These are phyloP conservation scores for Hypomesus transpacificus DNA, from an alignment of 2,113 vertebrate species.

Conservation along the genomic window DNA sequence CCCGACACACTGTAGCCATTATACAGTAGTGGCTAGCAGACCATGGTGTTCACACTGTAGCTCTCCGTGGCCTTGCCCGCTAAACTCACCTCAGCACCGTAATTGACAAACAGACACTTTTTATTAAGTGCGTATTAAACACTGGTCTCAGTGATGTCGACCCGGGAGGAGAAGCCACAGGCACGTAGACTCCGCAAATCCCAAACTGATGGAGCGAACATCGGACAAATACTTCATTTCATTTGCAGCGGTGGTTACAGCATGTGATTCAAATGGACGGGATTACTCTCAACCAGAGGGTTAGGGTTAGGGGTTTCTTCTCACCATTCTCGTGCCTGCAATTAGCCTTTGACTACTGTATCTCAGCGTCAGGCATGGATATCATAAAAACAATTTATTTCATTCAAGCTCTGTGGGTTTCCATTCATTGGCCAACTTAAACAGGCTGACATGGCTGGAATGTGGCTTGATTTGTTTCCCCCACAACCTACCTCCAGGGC, in stretches of 20 bases:
- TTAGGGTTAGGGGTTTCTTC: slow-evolving; percentile 9
- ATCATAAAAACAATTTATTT: slow-evolving; percentile 64
- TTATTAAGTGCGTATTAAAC: slow-evolving; percentile 44
- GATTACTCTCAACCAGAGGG: slow-evolving; percentile 5
- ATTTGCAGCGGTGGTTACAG: slow-evolving; percentile 15
- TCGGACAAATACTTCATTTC: slow-evolving; percentile 48
- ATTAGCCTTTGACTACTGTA: slow-evolving; percentile 44
- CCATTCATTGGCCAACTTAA: slow-evolving; percentile 37
- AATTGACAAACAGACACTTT: slow-evolving; percentile 45
- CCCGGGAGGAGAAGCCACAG: slow-evolving; percentile 36
- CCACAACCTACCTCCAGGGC: no score
- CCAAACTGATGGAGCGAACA: slow-evolving; percentile 13
- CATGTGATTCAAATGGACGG: slow-evolving; percentile 31
- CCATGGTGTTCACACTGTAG: neutral
- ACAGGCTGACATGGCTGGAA: slow-evolving; percentile 5
- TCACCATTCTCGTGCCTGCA: slow-evolving; percentile 38
- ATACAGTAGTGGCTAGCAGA: neutral
- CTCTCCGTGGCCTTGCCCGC: slow-evolving; percentile 21
- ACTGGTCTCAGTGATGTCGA: slow-evolving; percentile 36
- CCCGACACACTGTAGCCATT: neutral
- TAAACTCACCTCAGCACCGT: slow-evolving; percentile 17
- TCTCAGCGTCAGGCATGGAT: slow-evolving; percentile 29
- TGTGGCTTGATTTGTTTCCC: no score
- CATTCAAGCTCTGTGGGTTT: slow-evolving; percentile 5
- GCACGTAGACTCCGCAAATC: slow-evolving; percentile 52